Percentiles rank a stretch among this genome's conserved stretches.
Conservation (phyloP, 2,797 vertebrate genomes). For the Chromis chromis region DNA sequence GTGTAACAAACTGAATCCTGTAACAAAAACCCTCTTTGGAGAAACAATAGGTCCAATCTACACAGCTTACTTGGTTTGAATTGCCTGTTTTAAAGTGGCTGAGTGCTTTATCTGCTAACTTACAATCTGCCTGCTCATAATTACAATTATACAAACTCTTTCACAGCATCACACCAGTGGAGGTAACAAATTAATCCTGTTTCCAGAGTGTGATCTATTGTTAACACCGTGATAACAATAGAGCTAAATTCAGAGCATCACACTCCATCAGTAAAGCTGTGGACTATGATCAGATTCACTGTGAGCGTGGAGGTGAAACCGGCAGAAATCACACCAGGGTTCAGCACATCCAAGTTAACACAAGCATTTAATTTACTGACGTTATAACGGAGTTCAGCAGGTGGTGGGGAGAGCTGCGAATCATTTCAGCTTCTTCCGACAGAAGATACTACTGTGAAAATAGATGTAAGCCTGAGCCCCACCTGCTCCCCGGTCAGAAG, state of each 20-base stretch:
- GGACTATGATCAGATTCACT: constrained; percentile 27
- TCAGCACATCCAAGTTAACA: constrained; percentile 6
- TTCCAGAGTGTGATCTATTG: constrained; percentile 20
- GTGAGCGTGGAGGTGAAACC: constrained; percentile 5
- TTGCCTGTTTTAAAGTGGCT: not conserved
- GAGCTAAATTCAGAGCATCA: constrained; percentile 40
- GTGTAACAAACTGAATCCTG: too few species aligned
- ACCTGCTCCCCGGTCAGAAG: constrained; percentile 42
- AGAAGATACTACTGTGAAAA: constrained; percentile 13
- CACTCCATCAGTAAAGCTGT: constrained; percentile 2
- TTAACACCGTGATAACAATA: constrained; percentile 11
- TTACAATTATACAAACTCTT: not conserved
- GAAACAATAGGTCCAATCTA: not conserved
- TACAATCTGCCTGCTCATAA: not conserved
- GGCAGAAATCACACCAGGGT: not conserved
- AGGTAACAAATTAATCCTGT: constrained; percentile 3
- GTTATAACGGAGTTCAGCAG: constrained; percentile 22
- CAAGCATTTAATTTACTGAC: not conserved
- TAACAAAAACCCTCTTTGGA: not conserved
- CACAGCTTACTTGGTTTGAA: not conserved
- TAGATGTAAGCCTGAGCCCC: constrained; percentile 28
- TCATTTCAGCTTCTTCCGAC: not conserved
- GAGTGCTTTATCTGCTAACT: not conserved
- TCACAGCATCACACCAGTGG: constrained; percentile 15
- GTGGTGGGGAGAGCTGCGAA: constrained; percentile 12